These are phyloP conservation scores for Atlantisia rogersi DNA, from an alignment of 2,113 vertebrate species.

Conservation along the genomic window DNA sequence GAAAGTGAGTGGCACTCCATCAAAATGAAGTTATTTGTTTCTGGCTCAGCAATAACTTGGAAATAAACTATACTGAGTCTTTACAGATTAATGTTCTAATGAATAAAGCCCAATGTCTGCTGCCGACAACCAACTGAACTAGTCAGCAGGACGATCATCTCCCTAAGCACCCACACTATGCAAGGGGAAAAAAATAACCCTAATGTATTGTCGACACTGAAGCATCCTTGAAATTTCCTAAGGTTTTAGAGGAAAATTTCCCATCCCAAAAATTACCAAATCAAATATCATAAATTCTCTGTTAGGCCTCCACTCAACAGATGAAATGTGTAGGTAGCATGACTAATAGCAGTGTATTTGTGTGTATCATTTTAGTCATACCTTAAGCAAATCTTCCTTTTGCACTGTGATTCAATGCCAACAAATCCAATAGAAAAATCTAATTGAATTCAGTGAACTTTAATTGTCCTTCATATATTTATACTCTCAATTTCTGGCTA, in stretches of 20 bases:
- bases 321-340: not conserved
- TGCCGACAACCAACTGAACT: not conserved
- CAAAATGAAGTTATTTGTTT: not conserved
- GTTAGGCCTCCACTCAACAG: not conserved
- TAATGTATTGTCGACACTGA: not conserved
- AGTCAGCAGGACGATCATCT: not conserved
- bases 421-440: not conserved
- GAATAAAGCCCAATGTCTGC: not conserved
- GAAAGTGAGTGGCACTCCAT: not conserved
- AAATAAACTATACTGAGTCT: not conserved
- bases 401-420: not conserved
- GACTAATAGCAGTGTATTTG: not conserved
- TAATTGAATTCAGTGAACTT: not conserved
- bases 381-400: not conserved
- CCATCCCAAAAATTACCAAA: not conserved
- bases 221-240: not conserved
- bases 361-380: not conserved
- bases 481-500: not conserved
- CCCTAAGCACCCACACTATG: not conserved
- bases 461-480: not conserved
- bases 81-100: not conserved
- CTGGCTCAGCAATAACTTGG: not conserved
- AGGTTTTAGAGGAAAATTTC: not conserved
- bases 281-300: not conserved
- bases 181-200: not conserved